These are phyloP conservation scores for Pemphigus obesinymphae DNA, from an alignment of 1,140 invertebrate species.

Conservation along the genomic window DNA sequence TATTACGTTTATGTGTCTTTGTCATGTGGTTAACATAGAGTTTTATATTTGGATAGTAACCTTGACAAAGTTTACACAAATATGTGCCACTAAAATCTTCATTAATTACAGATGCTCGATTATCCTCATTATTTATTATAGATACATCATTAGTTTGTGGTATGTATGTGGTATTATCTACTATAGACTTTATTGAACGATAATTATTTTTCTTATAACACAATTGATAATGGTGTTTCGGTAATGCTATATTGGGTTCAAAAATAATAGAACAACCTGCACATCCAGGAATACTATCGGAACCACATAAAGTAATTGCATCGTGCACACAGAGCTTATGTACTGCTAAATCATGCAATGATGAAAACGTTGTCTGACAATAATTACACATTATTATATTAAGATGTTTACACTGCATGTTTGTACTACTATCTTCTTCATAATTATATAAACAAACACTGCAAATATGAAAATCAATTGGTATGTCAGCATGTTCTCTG, in stretches of 20 bases:
- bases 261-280: neutral
- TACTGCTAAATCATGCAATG: neutral
- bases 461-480: neutral
- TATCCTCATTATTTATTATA: no score
- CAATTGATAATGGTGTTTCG: no score
- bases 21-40: neutral
- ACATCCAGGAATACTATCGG: neutral
- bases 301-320: neutral
- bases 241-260: neutral
- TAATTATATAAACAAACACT: neutral
- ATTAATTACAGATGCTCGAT: no score
- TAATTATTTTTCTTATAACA: no score
- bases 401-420: neutral
- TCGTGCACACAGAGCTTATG: neutral
- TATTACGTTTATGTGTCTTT: neutral
- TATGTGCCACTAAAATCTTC: no score
- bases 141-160: no score
- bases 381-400: neutral
- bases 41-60: no score
- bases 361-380: neutral
- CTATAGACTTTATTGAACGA: no score
- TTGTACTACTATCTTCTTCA: neutral
- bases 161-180: no score
- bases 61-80: no score
- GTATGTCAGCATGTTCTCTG: neutral